A percentile compares a stretch with the other conserved stretches of the same genome.
Conservation (phyloP, 2,113 vertebrate genomes). For the Natator depressus region DNA sequence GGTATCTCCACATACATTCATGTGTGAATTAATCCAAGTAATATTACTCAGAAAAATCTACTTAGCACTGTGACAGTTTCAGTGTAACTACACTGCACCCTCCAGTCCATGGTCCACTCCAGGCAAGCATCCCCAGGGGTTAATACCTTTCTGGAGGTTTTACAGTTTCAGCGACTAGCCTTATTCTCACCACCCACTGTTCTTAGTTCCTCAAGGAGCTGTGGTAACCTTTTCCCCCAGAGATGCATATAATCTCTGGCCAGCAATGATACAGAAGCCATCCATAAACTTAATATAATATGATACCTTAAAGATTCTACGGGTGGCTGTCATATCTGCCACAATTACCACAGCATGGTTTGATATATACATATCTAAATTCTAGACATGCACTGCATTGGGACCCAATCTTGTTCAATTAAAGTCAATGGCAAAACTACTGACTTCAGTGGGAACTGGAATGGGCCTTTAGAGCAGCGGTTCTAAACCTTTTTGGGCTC, state of each 20-base stretch:
- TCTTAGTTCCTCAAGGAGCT: not conserved
- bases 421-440: no score
- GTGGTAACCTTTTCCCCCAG: not conserved
- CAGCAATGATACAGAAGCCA: not conserved
- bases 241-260: not conserved
- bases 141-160: not conserved
- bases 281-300: not conserved
- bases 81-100: no score
- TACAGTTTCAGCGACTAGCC: not conserved
- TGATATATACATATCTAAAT: not conserved
- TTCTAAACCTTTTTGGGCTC: no score
- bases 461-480: no score
- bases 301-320: not conserved
- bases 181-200: not conserved
- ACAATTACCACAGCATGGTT: not conserved
- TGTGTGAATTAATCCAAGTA: no score
- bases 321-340: not conserved
- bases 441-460: no score
- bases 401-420: no score
- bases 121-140: not conserved
- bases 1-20: no score
- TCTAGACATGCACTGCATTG: not conserved
- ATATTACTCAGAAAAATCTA: no score
- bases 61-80: no score
- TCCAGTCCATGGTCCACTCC: no score